A percentile compares a stretch with the other conserved stretches of the same genome.
These are phyloP conservation scores for Dromiciops gliroides DNA, from an alignment of 2,113 vertebrate species.

Conservation along the genomic window DNA sequence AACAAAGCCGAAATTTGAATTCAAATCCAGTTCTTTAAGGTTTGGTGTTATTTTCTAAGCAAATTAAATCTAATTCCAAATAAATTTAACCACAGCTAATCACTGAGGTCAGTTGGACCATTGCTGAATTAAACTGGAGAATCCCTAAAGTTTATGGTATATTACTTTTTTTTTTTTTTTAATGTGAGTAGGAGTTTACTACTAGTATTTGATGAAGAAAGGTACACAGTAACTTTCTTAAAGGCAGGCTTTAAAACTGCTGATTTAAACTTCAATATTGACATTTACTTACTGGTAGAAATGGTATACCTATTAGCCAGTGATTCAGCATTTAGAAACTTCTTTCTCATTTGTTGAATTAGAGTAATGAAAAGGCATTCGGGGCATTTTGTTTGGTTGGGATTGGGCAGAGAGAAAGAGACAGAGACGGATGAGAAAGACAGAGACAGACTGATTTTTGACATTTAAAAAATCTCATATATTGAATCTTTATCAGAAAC, in stretches of 20 bases:
- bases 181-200: conserved; percentile 80
- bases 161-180: no score
- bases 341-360: not conserved
- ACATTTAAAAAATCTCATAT: not conserved
- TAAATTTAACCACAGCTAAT: not conserved
- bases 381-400: not conserved
- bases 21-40: no score
- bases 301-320: conserved; percentile 31
- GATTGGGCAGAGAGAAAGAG: not conserved
- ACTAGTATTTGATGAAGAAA: conserved; percentile 65
- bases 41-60: no score
- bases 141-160: not conserved
- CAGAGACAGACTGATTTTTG: no score
- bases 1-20: no score
- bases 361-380: not conserved
- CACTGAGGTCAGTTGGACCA: not conserved
- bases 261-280: conserved; percentile 11
- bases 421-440: not conserved
- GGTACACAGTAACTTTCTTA: conserved; percentile 47
- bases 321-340: not conserved
- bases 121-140: not conserved
- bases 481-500: not conserved
- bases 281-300: conserved; percentile 13
- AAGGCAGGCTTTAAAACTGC: conserved; percentile 46
- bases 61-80: no score